Percentiles rank a stretch among this genome's conserved stretches.
Conservation (phyloP, 2,888 invertebrate species). For the Machimus rusticus region DNA sequence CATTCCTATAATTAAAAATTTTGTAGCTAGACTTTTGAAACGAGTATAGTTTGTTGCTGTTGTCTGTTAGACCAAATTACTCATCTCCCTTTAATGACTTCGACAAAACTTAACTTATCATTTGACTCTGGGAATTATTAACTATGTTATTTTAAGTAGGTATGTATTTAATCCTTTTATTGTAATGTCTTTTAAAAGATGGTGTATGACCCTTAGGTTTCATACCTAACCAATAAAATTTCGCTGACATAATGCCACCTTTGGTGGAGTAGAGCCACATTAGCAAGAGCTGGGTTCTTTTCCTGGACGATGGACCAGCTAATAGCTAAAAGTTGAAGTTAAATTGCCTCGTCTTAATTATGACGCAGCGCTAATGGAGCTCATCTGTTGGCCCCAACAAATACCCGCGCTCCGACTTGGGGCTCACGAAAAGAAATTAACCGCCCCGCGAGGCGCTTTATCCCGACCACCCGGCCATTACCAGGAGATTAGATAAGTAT, state of each 20-base stretch:
- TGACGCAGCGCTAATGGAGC: neutral
- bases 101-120: too few species aligned
- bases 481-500: constrained; percentile 13
- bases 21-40: too few species aligned
- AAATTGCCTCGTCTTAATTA: constrained; percentile 3
- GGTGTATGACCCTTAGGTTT: neutral
- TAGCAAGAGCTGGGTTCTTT: neutral
- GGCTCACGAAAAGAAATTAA: neutral
- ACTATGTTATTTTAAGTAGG: neutral
- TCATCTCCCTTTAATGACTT: too few species aligned
- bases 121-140: too few species aligned
- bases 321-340: neutral
- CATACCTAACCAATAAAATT: neutral
- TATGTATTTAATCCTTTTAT: neutral
- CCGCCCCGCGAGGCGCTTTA: neutral
- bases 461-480: constrained; percentile 10
- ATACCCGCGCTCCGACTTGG: neutral
- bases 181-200: neutral
- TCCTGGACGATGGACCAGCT: neutral
- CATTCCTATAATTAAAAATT: too few species aligned
- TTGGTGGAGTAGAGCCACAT: neutral
- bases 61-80: too few species aligned
- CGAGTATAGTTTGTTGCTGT: too few species aligned
- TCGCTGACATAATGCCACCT: neutral
- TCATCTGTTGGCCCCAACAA: neutral